A percentile compares a stretch with the other conserved stretches of the same genome.
Evolutionary conservation across 92 coral and sea anemone genomes (phyloP).

Genomic region (Hydrozoanthus gracilis): DNA sequence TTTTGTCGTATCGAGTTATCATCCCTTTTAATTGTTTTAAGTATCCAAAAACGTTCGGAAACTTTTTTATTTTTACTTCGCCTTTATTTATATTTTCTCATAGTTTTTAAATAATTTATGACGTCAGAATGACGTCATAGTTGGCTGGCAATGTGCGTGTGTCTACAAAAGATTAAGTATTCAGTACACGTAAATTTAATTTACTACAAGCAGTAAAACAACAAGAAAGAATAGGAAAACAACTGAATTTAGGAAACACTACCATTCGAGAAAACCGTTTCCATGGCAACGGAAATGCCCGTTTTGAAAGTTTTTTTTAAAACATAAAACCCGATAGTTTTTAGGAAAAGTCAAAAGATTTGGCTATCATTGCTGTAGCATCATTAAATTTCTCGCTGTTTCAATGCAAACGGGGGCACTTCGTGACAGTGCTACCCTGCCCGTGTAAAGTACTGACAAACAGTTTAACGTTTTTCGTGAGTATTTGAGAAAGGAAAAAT

Average conservation of each 20-base stretch:
- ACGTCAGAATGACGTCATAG: conserved; percentile 1
- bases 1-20: too few species aligned
- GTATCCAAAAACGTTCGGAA: too few species aligned
- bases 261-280: conserved; percentile 1
- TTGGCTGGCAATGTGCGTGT: conserved; percentile 14
- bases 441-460: too few species aligned
- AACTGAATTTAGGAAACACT: not conserved
- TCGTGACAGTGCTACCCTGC: too few species aligned
- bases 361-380: conserved; percentile 22
- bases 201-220: conserved; percentile 9
- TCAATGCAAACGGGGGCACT: too few species aligned
- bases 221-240: not conserved
- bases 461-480: too few species aligned
- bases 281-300: conserved; percentile 18
- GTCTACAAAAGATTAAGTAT: conserved; percentile 12
- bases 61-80: too few species aligned
- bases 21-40: not conserved
- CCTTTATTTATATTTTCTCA: not conserved
- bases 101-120: not conserved
- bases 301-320: not conserved
- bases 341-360: conserved; percentile 18
- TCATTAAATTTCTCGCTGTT: conserved; percentile 11
- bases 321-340: conserved; percentile 16
- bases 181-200: conserved; percentile 20
- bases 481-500: too few species aligned